Evolutionary conservation across 2,888 invertebrate genomes (phyloP).

Genomic region (Synanthedon formicaeformis): DNA sequence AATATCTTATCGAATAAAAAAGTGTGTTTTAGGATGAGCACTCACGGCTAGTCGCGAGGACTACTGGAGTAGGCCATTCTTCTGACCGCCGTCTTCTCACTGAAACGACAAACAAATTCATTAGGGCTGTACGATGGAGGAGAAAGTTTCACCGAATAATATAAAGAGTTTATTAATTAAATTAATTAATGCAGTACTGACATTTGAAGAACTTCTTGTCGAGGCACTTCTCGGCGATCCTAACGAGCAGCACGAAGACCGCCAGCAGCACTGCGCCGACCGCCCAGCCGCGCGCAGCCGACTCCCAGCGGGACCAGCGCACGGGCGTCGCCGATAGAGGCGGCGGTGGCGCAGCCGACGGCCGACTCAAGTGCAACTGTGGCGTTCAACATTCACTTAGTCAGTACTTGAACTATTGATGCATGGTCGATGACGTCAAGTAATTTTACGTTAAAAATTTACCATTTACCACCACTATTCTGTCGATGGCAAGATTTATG

Average conservation of each 20-base stretch:
- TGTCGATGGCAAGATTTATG: too few species aligned
- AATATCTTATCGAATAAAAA: not conserved
- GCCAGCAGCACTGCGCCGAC: slow-evolving; percentile 30
- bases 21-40: slow-evolving; percentile 5
- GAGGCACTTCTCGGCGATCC: slow-evolving; percentile 34
- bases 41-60: slow-evolving; percentile 42
- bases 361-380: not conserved
- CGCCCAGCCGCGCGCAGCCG: slow-evolving; percentile 25
- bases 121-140: too few species aligned
- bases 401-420: not conserved
- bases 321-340: slow-evolving; percentile 7
- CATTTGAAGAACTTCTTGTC: slow-evolving; percentile 24
- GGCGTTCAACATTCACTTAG: not conserved
- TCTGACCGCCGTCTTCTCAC: slow-evolving; percentile 21
- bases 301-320: slow-evolving; percentile 8
- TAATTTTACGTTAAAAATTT: too few species aligned
- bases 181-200: slow-evolving; percentile 15
- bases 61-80: slow-evolving; percentile 39
- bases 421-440: not conserved
- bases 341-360: not conserved
- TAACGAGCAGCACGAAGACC: slow-evolving; percentile 28
- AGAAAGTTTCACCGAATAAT: too few species aligned
- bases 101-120: slow-evolving; percentile 6
- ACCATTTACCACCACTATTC: too few species aligned
- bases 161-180: too few species aligned